Evolutionary conservation across 2,113 vertebrate species (phyloP).

Genomic region (Climacteris rufus): DNA sequence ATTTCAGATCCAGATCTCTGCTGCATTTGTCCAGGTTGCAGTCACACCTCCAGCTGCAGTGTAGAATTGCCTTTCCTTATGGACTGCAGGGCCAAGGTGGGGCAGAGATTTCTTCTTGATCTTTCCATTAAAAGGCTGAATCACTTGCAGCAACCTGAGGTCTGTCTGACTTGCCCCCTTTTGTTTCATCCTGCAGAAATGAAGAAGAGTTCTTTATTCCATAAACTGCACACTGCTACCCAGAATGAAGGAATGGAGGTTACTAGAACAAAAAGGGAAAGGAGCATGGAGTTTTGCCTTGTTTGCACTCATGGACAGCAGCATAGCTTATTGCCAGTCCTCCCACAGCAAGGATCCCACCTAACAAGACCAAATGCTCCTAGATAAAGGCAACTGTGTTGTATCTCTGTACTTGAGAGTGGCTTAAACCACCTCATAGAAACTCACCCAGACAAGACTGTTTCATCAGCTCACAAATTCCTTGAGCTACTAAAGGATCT

Average conservation of each 20-base stretch:
- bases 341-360: neutral
- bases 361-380: neutral
- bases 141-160: neutral
- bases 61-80: neutral
- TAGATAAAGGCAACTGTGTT: neutral
- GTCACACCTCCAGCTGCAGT: neutral
- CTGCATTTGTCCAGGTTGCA: neutral
- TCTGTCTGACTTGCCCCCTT: neutral
- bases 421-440: neutral
- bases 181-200: neutral
- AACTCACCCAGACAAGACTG: neutral
- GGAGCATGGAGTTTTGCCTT: neutral
- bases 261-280: neutral
- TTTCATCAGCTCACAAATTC: neutral
- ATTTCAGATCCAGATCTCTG: neutral
- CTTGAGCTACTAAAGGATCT: neutral
- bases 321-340: neutral
- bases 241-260: neutral
- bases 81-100: too few species aligned
- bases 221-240: too few species aligned
- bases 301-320: neutral
- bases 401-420: neutral
- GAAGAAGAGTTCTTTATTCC: neutral
- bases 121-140: neutral
- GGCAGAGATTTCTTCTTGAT: neutral